phyloP scores from a whole-genome alignment of 2,888 invertebrate genomes.

The Agrilus cyanescens region DNA sequence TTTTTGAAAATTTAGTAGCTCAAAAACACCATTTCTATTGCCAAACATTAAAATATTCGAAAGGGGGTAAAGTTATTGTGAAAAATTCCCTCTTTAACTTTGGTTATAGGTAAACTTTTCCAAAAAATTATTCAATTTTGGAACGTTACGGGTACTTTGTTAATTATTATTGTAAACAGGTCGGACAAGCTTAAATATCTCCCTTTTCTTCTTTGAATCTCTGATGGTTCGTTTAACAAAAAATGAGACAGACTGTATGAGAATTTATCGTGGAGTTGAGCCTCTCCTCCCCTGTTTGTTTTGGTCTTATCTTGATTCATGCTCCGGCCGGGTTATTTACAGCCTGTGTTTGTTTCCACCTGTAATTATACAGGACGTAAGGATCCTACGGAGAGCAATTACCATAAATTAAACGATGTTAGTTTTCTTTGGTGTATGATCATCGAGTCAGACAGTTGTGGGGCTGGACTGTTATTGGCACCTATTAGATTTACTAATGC shows the following conservation, averaged over 20 bases:
- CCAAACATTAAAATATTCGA: no score
- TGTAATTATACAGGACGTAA: conserved; percentile 26
- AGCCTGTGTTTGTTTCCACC: conserved; percentile 16
- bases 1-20: no score
- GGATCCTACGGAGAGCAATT: conserved; percentile 23
- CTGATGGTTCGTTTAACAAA: no score
- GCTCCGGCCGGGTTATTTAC: conserved; percentile 21
- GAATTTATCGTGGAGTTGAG: conserved; percentile 7
- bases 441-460: neutral
- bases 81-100: no score
- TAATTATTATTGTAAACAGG: no score
- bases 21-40: no score
- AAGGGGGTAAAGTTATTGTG: no score
- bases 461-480: neutral
- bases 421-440: conserved; percentile 1
- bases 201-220: conserved; percentile 3
- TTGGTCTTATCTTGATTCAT: conserved; percentile 20
- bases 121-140: no score
- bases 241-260: no score
- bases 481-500: conserved; percentile 3
- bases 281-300: conserved; percentile 14
- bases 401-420: conserved; percentile 25
- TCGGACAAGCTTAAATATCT: neutral
- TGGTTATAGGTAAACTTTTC: no score
- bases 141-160: no score